Evolutionary conservation across 2,888 invertebrate species (phyloP).

Genomic region (Drosophila yooni): DNA sequence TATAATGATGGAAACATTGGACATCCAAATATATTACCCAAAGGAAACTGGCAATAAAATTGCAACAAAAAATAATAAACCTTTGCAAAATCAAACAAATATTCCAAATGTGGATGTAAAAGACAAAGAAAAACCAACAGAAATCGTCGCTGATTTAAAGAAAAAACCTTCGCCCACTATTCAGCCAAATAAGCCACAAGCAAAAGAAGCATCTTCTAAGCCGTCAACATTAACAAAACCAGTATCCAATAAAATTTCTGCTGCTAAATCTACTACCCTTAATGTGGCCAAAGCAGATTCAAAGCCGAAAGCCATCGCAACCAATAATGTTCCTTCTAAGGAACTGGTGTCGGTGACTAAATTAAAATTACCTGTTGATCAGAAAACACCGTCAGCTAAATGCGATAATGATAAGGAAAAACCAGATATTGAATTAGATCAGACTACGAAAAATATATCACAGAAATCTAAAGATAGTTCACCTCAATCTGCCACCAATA

Average conservation of each 20-base stretch:
- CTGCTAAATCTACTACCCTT: not conserved
- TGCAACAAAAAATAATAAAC: not conserved
- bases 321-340: not conserved
- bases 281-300: not conserved
- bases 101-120: not conserved
- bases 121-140: not conserved
- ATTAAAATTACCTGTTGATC: not conserved
- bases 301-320: not conserved
- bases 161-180: not conserved
- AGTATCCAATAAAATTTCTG: not conserved
- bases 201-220: not conserved
- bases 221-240: not conserved
- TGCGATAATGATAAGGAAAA: not conserved
- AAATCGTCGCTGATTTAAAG: not conserved
- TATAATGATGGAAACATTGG: conserved; percentile 51
- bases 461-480: not conserved
- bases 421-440: not conserved
- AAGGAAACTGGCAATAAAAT: conserved; percentile 24
- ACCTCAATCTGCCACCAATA: not conserved
- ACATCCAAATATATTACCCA: conserved; percentile 61
- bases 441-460: not conserved
- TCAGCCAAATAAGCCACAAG: not conserved
- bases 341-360: not conserved
- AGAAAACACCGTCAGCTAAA: not conserved
- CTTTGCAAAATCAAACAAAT: not conserved